These are phyloP conservation scores for Phylloscopus collybita DNA, from an alignment of 2,797 vertebrate genomes.

Conservation along the genomic window DNA sequence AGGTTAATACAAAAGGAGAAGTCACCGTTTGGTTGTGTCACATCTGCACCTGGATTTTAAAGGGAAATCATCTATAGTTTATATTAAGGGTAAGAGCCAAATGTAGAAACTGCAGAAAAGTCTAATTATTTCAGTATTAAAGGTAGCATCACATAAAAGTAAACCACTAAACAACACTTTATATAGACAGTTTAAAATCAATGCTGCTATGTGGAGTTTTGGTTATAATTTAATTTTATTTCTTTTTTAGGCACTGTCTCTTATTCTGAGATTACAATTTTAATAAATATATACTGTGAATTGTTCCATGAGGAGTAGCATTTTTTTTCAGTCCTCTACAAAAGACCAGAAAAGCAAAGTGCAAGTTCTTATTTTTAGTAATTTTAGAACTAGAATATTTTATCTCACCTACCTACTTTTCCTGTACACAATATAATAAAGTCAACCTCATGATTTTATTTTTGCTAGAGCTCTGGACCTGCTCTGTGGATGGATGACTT, in stretches of 20 bases:
- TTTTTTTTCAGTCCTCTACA: neutral
- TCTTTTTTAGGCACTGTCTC: neutral
- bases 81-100: neutral
- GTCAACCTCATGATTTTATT: neutral
- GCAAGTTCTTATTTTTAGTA: neutral
- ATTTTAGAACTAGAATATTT: neutral
- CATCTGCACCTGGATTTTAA: neutral
- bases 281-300: neutral
- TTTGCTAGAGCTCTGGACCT: neutral
- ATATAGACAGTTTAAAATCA: neutral
- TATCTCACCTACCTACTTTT: neutral
- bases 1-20: constrained; percentile 18
- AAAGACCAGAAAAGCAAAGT: neutral
- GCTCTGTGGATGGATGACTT: neutral
- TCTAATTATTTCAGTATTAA: neutral
- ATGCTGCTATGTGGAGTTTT: rapidly evolving
- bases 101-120: neutral
- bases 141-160: neutral
- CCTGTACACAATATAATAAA: neutral
- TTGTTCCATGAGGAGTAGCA: neutral
- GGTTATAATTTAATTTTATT: neutral
- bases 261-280: neutral
- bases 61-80: neutral
- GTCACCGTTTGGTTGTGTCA: neutral
- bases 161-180: neutral